Base-by-base conservation (phyloP, 2,113 vertebrate species). In the Strix aluco region DNA sequence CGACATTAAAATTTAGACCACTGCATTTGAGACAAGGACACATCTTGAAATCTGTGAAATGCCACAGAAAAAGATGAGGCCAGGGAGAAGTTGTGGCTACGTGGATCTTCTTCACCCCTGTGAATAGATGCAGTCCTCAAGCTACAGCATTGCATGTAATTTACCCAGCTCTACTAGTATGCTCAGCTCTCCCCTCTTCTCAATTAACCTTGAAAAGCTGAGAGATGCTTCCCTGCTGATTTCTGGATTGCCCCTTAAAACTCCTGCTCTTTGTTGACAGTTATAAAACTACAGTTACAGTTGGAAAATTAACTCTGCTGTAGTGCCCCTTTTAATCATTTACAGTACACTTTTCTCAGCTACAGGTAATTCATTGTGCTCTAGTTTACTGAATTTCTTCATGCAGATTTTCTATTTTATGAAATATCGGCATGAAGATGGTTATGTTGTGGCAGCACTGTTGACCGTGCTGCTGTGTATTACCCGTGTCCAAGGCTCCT, bases 201-300 rank as follows among this genome's bases (percentile, higher is more conserved):
- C 97, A 97, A 97, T 97, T 97, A 97, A 97, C 97, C 96, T 97
- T 92, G 96, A 96, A 95, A 96, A 96, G 92, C 94, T 92, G 95
- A 87, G 96, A 96, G 92, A 91, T 29, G 85, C 92, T 94, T 92
- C 94, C 96, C 96, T 92, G 91, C 95, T 97, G 96, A 30, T 94
- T 96, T 94, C 97, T 91, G 91, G 94, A 97, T 96, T 97, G 89
- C 93, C 94, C 95, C 90, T 96, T 97, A 88, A 96, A 96, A 94
- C 94, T 95, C 94, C 62, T 94, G 84, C 93, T 96, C 89, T 86
- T 95, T 91, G 87, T 95, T 95, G 94, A 94, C 81, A 92, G 94
- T 78, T 93, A 90, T n/a, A 86, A 89, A 96, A 87, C 93, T 86
- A 90, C 30, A 81, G 63, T 44, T 92, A 85, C 93, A 86, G 75